Percentiles rank a stretch among this genome's conserved stretches.
Evolutionary conservation across 35 echinoderm and acorn worm genomes (phyloP).

Genomic region (Hemicentrotus pulcherrimus): DNA sequence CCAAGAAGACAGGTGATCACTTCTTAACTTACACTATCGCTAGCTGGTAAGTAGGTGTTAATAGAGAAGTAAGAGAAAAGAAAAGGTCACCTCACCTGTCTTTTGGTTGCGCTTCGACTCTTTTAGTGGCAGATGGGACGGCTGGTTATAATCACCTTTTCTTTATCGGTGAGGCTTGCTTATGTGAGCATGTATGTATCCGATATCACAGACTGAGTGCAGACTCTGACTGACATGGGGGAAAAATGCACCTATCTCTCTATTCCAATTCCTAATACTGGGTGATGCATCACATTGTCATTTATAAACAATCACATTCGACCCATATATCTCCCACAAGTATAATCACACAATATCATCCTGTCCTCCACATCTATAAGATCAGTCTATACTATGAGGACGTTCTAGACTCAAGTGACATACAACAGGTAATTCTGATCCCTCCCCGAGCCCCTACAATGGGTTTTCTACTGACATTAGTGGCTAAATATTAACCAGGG

Average conservation of each 20-base stretch:
- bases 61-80: constrained; percentile 2
- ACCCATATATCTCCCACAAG: neutral
- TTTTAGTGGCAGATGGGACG: neutral
- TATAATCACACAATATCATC: neutral
- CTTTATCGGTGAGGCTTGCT: neutral
- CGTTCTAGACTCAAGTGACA: neutral
- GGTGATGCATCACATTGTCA: neutral
- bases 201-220: neutral
- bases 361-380: neutral
- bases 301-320: neutral
- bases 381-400: neutral
- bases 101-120: neutral
- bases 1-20: neutral
- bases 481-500: constrained; percentile 12
- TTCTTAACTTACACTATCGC: constrained; percentile 3
- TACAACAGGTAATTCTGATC: neutral
- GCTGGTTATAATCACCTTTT: neutral
- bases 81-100: constrained; percentile 8
- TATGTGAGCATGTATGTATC: neutral
- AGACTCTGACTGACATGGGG: neutral
- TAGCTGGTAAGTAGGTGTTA: constrained; percentile 12
- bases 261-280: neutral
- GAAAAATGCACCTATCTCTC: neutral
- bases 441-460: neutral
- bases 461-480: neutral